These are phyloP conservation scores for Oncopodura yosiiana DNA, from an alignment of 1,140 invertebrate genomes.

Conservation along the genomic window DNA sequence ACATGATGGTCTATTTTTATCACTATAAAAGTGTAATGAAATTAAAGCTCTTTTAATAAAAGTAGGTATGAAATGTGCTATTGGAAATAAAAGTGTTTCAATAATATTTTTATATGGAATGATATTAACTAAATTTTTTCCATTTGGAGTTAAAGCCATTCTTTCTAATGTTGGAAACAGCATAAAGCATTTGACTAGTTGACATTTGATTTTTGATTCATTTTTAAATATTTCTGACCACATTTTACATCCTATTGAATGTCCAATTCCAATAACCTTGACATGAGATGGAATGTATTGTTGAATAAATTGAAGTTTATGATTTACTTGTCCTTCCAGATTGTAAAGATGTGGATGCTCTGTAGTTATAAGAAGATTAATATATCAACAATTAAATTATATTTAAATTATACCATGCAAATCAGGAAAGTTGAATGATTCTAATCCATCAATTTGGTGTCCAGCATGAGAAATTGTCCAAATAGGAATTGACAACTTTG, in stretches of 20 bases:
- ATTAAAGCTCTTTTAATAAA: slow-evolving; percentile 45
- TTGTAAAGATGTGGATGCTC: slow-evolving; percentile 51
- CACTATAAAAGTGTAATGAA: slow-evolving; percentile 42
- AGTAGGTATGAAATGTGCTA: slow-evolving; percentile 51
- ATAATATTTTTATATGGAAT: slow-evolving; percentile 42
- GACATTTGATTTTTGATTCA: not conserved
- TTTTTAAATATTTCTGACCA: slow-evolving; percentile 60
- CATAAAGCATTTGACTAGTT: slow-evolving; percentile 49
- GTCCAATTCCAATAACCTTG: slow-evolving; percentile 63
- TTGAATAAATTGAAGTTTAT: slow-evolving; percentile 66
- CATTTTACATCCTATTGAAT: slow-evolving; percentile 76
- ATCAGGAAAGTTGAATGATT: slow-evolving; percentile 18
- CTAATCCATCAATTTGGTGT: slow-evolving; percentile 37
- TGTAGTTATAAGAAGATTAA: slow-evolving; percentile 16
- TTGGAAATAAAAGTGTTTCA: slow-evolving; percentile 48
- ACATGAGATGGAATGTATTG: slow-evolving; percentile 56
- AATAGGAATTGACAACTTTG: slow-evolving; percentile 49
- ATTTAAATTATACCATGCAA: slow-evolving; percentile 35
- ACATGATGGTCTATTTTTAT: slow-evolving; percentile 36
- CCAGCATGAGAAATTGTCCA: slow-evolving; percentile 64
- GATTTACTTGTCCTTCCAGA: slow-evolving; percentile 63
- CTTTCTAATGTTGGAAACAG: slow-evolving; percentile 73
- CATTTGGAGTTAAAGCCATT: slow-evolving; percentile 61
- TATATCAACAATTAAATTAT: not conserved
- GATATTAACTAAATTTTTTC: slow-evolving; percentile 46